phyloP scores from a whole-genome alignment of 1,140 invertebrate species.

The Planococcus citri region DNA sequence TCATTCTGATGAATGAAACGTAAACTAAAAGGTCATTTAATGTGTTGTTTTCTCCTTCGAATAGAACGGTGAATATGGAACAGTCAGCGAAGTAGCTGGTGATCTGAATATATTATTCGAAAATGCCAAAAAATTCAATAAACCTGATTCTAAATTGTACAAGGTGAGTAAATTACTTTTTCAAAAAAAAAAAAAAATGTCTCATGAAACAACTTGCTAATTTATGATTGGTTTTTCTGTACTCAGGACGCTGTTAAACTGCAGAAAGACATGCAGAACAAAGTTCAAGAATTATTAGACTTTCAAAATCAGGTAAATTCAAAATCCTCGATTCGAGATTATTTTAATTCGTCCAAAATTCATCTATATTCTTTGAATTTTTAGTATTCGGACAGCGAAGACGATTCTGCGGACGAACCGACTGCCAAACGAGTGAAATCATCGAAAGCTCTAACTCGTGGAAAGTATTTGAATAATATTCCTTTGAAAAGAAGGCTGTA shows the following conservation, averaged over 20 bases:
- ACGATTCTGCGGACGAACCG: constrained; percentile 32
- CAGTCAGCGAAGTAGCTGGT: constrained; percentile 75
- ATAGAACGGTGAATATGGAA: constrained; percentile 66
- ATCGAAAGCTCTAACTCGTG: constrained; percentile 39
- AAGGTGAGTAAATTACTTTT: constrained; percentile 42
- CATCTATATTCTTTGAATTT: constrained; percentile 4
- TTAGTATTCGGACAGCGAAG: constrained; percentile 31
- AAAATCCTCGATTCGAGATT: constrained; percentile 34
- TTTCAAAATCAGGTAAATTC: constrained; percentile 43
- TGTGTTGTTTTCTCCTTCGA: constrained; percentile 30
- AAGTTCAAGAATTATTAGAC: constrained; percentile 69
- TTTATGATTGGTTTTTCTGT: no score
- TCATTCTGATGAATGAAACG: no score
- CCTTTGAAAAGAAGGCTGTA: constrained; percentile 62
- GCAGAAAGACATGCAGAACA: constrained; percentile 70
- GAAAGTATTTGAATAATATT: constrained; percentile 45
- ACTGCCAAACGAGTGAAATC: constrained; percentile 37
- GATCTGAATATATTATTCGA: constrained; percentile 98
- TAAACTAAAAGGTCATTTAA: no score
- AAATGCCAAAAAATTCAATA: constrained; percentile 91
- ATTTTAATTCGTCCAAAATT: neutral
- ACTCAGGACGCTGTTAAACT: constrained; percentile 58
- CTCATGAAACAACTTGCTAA: neutral
- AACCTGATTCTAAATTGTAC: constrained; percentile 74
- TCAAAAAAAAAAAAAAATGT: neutral